phyloP scores from a whole-genome alignment of 2,113 vertebrate genomes.

The Stegastes partitus region DNA sequence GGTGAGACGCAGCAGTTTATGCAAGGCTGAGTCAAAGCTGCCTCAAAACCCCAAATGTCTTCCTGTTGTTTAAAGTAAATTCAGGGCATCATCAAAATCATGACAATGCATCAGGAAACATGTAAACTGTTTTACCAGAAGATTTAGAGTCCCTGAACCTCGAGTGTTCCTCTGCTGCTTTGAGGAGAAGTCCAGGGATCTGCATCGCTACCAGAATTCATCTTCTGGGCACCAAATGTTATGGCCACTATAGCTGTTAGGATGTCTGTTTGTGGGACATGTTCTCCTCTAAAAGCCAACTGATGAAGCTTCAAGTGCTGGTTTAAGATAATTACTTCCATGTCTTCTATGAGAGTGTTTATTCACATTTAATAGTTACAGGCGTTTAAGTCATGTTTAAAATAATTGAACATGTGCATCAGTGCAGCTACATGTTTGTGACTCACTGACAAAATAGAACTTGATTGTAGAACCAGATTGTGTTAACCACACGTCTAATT shows the following conservation, averaged over 20 bases:
- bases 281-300: too few relatives aligned
- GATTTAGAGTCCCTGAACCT: neutral
- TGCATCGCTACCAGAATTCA: neutral
- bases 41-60: slow-evolving; percentile 12
- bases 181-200: neutral
- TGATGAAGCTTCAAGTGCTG: too few relatives aligned
- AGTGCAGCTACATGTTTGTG: neutral
- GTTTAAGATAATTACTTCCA: too few relatives aligned
- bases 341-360: too few relatives aligned
- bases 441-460: neutral
- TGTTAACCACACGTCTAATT: too few relatives aligned
- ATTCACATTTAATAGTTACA: too few relatives aligned
- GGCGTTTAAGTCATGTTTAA: neutral
- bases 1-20: neutral
- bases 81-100: neutral
- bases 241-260: too few relatives aligned
- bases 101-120: slow-evolving; percentile 3
- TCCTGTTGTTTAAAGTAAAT: neutral
- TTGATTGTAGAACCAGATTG: too few relatives aligned
- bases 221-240: neutral
- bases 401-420: neutral
- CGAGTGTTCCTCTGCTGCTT: neutral
- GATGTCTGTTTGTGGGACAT: too few relatives aligned
- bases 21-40: neutral
- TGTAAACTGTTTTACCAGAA: neutral